Conservation (phyloP, 2,113 vertebrate genomes). For the Capreolus pygargus region DNA sequence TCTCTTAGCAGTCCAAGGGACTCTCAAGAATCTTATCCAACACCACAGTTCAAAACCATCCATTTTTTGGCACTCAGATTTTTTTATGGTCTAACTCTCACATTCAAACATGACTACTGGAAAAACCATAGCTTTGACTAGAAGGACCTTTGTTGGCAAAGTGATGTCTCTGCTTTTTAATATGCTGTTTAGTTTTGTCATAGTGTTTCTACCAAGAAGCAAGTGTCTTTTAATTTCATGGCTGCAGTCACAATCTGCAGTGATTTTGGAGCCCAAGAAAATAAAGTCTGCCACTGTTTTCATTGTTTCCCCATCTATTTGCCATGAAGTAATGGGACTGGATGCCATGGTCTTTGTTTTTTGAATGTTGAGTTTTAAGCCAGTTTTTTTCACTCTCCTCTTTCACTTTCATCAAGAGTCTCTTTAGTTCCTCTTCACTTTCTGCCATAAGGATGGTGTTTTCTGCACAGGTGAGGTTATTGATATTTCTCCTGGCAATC, state of each 20-base stretch:
- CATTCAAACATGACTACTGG: background rate
- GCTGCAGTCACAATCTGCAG: background rate
- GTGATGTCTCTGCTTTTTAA: background rate
- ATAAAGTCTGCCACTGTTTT: background rate
- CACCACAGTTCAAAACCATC: background rate
- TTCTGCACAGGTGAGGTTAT: background rate
- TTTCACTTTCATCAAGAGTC: background rate
- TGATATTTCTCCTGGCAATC: background rate
- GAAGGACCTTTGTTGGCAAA: background rate
- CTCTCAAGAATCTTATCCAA: background rate
- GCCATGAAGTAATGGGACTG: background rate
- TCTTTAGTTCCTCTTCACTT: background rate
- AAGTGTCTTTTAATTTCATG: background rate
- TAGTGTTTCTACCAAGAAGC: background rate
- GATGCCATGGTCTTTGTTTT: background rate
- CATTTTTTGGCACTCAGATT: accelerated
- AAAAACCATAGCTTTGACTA: background rate
- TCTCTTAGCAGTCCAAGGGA: background rate
- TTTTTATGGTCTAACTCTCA: background rate
- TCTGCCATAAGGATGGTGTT: background rate
- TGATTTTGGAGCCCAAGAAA: background rate
- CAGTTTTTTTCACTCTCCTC: background rate
- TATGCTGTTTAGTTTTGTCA: background rate
- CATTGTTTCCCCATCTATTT: background rate
- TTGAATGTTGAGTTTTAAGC: background rate